Percentiles rank a stretch among this genome's conserved stretches.
phyloP scores from a whole-genome alignment of 1,140 invertebrate genomes.

The Melanaphis sacchari region DNA sequence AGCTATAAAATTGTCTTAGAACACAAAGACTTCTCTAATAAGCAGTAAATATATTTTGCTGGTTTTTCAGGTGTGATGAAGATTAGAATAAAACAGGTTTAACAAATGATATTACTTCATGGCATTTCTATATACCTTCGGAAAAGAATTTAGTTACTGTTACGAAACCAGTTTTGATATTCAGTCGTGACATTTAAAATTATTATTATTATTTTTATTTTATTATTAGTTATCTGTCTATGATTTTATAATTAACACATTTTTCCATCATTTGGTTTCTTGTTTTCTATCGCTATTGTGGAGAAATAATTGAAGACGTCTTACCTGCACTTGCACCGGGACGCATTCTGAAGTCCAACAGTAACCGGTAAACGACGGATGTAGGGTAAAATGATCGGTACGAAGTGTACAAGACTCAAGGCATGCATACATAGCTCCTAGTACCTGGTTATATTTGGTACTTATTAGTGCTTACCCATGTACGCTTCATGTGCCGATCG shows the following conservation, averaged over 20 bases:
- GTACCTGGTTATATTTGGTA: too few species aligned
- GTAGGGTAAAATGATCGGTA: background rate
- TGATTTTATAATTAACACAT: slow-evolving; percentile 22
- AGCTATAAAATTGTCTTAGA: background rate
- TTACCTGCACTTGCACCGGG: background rate
- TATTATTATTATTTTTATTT: slow-evolving; percentile 15
- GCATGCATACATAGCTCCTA: too few species aligned
- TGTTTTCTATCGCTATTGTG: background rate
- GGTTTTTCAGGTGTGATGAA: slow-evolving; percentile 39
- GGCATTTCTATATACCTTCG: slow-evolving; percentile 10
- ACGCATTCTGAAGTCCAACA: background rate
- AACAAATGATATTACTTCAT: slow-evolving; percentile 24
- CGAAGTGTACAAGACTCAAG: too few species aligned
- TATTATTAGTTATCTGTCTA: background rate
- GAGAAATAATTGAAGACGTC: background rate
- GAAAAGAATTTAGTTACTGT: slow-evolving; percentile 38
- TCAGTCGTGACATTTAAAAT: slow-evolving; percentile 36
- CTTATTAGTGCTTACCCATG: background rate
- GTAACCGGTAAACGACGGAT: background rate
- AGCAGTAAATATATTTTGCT: slow-evolving; percentile 2
- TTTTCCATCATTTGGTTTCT: background rate
- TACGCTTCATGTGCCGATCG: background rate
- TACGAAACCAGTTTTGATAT: slow-evolving; percentile 33
- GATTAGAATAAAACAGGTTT: slow-evolving; percentile 27
- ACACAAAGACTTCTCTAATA: background rate